These are phyloP conservation scores for Drepanosiphum platanoidis DNA, from an alignment of 2,888 invertebrate genomes.

Conservation along the genomic window DNA sequence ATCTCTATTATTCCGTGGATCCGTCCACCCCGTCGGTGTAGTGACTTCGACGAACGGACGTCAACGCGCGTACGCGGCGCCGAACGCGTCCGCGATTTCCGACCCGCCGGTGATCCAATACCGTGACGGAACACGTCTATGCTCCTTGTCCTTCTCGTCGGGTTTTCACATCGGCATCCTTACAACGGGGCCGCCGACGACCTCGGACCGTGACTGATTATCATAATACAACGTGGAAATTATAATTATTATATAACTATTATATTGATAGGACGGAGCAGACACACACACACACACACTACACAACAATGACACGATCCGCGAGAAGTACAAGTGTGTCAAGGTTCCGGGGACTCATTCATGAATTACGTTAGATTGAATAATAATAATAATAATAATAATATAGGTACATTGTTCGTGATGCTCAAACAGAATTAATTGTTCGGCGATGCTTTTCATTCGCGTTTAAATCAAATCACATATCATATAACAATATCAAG, in stretches of 20 bases:
- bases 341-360: constrained; percentile 56
- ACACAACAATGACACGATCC: constrained; percentile 59
- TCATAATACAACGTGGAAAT: constrained; percentile 54
- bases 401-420: not conserved
- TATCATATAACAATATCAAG: not conserved
- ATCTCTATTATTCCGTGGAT: no score
- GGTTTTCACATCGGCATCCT: constrained; percentile 37
- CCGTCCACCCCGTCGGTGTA: no score
- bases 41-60: constrained; percentile 26
- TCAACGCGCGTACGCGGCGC: constrained; percentile 9
- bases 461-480: not conserved
- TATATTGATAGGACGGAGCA: constrained; percentile 29
- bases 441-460: constrained; percentile 7
- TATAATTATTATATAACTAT: constrained; percentile 44
- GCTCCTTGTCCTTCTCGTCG: constrained; percentile 40
- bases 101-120: constrained; percentile 28
- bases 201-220: constrained; percentile 58
- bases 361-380: constrained; percentile 34
- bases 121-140: constrained; percentile 47
- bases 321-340: constrained; percentile 53
- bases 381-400: constrained; percentile 7
- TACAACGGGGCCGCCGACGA: constrained; percentile 30
- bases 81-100: constrained; percentile 53
- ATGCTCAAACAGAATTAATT: constrained; percentile 20
- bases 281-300: not conserved